Base-by-base conservation (phyloP, 2,888 invertebrate species). In the Macaria liturata region DNA sequence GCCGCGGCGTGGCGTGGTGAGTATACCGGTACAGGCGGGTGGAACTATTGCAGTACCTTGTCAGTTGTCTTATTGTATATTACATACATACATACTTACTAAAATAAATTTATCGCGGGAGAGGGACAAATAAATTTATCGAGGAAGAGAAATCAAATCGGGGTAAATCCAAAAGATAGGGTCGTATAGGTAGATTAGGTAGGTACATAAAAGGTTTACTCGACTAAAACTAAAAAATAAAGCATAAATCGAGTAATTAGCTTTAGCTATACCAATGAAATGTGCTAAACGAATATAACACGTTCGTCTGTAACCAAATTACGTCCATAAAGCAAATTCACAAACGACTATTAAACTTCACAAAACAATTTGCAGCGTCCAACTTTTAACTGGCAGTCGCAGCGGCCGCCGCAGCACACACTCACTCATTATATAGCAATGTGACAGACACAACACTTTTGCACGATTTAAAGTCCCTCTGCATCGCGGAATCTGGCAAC, bases 391-490 rank as follows among this genome's bases (percentile, higher is more conserved):
- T 32, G n/a, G 37, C 55, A 31, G 9, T 46, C 46, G 20, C 49
- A 49, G 31, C 52, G 52, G 51, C n/a, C n/a, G n/a, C n/a, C 37
- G 9, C 34, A 43, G 40, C 42, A 40, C 46, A 9, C 40, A 48
- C 46, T 44, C 49, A 61, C 60, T 59, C 54, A 54, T 62, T 64
- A 58, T 52, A 51, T 45, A 44, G n/a, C 59, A 30, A 52, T 51
- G 52, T 56, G 61, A 64, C 64, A 62, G 48, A 55, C 54, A 63
- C 58, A 61, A 61, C 60, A 61, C 60, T 61, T 67, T 64, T 59
- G 51, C 55, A 50, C 65, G 52, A 64, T 59, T 62, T 57, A 57
- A 63, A 64, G 57, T 65, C 50, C 44, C 40, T 50, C 47, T 57
- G 60, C 57, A 61, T 63, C 55, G 53, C 49, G 40, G 46, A 62